A percentile compares a stretch with the other conserved stretches of the same genome.
These are phyloP conservation scores for Theretra japonica DNA, from an alignment of 2,888 invertebrate genomes.

Conservation along the genomic window DNA sequence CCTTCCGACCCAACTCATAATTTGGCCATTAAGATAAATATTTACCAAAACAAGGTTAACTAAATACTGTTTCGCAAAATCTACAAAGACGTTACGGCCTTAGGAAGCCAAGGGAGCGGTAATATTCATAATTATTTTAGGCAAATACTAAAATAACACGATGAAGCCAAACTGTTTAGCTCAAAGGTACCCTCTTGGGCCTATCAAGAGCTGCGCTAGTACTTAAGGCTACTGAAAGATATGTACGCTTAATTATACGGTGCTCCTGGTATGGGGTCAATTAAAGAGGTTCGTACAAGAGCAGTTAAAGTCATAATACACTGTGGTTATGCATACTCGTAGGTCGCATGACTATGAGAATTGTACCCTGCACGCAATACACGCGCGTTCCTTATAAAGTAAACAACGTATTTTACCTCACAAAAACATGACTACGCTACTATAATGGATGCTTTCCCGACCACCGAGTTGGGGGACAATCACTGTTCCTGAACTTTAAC, in stretches of 20 bases:
- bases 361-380: conserved; percentile 17
- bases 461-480: background rate
- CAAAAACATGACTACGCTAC: conserved; percentile 4
- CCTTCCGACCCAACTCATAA: background rate
- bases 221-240: conserved; percentile 7
- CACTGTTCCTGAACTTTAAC: background rate
- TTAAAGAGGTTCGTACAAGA: conserved; percentile 16
- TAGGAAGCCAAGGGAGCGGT: conserved; percentile 17
- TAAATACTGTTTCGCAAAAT: background rate
- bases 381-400: conserved; percentile 10
- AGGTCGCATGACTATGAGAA: conserved; percentile 24
- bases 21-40: background rate
- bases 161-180: background rate
- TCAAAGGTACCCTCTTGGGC: background rate
- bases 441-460: background rate
- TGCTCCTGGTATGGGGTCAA: conserved; percentile 4
- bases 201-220: background rate
- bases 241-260: conserved; percentile 21
- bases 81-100: background rate
- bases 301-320: conserved; percentile 24
- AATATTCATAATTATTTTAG: conserved; percentile 18
- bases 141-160: conserved; percentile 18
- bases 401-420: conserved; percentile 12
- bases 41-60: background rate
- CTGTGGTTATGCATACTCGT: conserved; percentile 1